Evolutionary conservation across 1,140 invertebrate species (phyloP), one percentile per base, ranked within the genome.

Genomic region (Danaus plexippus): DNA sequence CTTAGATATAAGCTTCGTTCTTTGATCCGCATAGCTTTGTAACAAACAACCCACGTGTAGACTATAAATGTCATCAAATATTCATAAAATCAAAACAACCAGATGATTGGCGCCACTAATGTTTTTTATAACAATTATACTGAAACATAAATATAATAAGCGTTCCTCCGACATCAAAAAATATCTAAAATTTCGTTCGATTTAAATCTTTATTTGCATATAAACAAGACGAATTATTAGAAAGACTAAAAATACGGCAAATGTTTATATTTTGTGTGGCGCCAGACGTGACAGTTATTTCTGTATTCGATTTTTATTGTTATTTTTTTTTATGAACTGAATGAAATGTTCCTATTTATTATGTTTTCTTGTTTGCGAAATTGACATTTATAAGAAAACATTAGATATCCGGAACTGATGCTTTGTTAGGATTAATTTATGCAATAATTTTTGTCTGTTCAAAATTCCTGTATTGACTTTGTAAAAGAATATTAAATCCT

Each of bases 61-160:
- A 32, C 22, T 32, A 32, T 32, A 32, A 32, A 32, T 32, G 22
- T 32, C 22, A 32, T 32, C 22, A 32, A 32, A 32, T 3, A 32
- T 32, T 32, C 41, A 49, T 8, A 32, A 40, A 53, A 53, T 47
- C 32, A 49, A 49, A 59, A 53, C 47, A 59, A 48, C 42, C 46
- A 59, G 12, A 59, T 42, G 51, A 54, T 41, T 54, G 61, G 55
- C 63, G 63, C 61, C 59, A 47, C 11, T 12, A 54, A 56, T 58
- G 41, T 55, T 66, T 64, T 54, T 61, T 59, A 49, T 57, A 47
- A 59, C 63, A 63, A 68, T 65, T 63, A 68, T 51, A 58, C 43
- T 54, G 59, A 42, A 57, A 32, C 5, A 32, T 32, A 32, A 32
- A 32, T 32, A 32, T 32, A 6, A 32, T 32, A 32, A 32, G 22